A percentile compares a stretch with the other conserved stretches of the same genome.
Evolutionary conservation across 2,797 vertebrate species (phyloP).

Genomic region (Erpetoichthys calabaricus): DNA sequence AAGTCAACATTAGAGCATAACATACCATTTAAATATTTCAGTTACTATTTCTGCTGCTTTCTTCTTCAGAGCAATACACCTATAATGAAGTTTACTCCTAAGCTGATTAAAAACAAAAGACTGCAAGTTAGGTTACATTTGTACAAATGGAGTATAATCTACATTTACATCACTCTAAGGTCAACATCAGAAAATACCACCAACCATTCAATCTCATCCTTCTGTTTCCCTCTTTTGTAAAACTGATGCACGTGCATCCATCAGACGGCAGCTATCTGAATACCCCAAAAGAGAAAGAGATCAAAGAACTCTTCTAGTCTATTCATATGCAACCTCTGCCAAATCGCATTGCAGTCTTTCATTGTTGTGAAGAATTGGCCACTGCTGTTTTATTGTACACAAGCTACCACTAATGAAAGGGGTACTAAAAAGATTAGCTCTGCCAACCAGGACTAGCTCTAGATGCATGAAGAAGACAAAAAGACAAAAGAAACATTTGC

Average conservation of each 20-base stretch:
- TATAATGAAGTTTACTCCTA: constrained; percentile 30
- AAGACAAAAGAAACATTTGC: constrained; percentile 44
- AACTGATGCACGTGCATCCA: constrained; percentile 12
- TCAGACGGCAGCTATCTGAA: constrained; percentile 36
- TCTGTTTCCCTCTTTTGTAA: neutral
- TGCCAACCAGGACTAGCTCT: constrained; percentile 69
- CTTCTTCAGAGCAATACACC: too few species aligned
- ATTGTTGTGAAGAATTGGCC: constrained; percentile 61
- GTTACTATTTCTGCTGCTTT: too few species aligned
- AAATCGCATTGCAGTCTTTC: constrained; percentile 56
- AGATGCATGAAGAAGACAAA: constrained; percentile 59
- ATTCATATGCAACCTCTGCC: constrained; percentile 66
- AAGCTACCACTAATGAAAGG: constrained; percentile 70
- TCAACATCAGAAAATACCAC: neutral
- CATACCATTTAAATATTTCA: too few species aligned
- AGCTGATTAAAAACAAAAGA: constrained; percentile 27
- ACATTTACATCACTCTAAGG: neutral
- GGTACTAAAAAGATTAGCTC: constrained; percentile 70
- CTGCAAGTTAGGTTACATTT: constrained; percentile 32
- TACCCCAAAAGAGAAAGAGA: constrained; percentile 44
- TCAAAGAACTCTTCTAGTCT: constrained; percentile 58
- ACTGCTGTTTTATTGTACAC: constrained; percentile 57
- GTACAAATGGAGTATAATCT: constrained; percentile 12
- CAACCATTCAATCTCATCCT: too few species aligned
- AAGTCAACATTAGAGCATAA: too few species aligned